Base-by-base conservation (phyloP, 2,113 vertebrate species). In the Daphoenositta chrysoptera region DNA sequence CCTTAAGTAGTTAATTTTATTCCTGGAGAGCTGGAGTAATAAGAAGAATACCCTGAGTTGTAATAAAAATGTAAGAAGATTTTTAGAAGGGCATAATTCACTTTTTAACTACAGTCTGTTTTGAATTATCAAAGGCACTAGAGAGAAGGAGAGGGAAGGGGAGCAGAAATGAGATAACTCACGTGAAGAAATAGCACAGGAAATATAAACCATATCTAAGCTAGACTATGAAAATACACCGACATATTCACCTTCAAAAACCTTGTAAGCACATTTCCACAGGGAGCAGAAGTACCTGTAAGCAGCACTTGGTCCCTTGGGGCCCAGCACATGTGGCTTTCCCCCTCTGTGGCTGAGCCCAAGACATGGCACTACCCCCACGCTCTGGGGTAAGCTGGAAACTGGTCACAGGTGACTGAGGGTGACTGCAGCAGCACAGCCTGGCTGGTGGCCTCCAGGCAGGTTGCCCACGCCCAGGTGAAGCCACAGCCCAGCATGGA, bases 51-150 rank as follows among this genome's bases (percentile, higher is more conserved):
- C 24, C 86, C 56, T 8, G 2, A 80, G 30, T 63, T 83, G 56
- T 56, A 86, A 86, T 93, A 93, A 95, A 94, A 88, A 88, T 40
- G 17, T 87, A 90, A 80, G 39, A 72, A 83, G 54, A 81, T 40
- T 71, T 92, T 92, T 83, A 83, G 64, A 80, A 80, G 47, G 10
- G 12, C 54, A 96, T 96, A 88, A 95, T 70, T 95, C 90, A 90
- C 40, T 80, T 78, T 88, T 91, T 48, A 83, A 80, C 82, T 86
- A 19, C 60, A 90, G 23, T 56, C 71, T 95, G 93, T 13, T 96
- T 92, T 92, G 76, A 65, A 84, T 96, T 95, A 87, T 78, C 42
- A 92, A 93, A 94, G 60, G 76, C 35, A 83, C 39, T 30, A 54
- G 28, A 26, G 68, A 87, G 75, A 72, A n/a, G n/a, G 64, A 54